Conservation (phyloP, 2,797 vertebrate species). For the Cynopterus sphinx region DNA sequence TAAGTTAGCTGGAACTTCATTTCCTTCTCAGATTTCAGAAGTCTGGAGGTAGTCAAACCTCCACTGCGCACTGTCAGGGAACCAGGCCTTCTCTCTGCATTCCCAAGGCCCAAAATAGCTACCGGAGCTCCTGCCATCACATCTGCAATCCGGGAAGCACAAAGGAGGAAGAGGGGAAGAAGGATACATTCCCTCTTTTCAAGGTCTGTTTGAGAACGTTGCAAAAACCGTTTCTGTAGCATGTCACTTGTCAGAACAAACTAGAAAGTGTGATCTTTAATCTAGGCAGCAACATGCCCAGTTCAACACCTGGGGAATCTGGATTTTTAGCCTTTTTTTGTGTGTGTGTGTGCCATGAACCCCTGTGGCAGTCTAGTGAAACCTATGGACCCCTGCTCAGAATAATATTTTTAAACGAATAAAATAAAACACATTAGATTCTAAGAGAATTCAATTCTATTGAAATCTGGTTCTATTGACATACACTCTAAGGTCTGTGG, state of each 20-base stretch:
- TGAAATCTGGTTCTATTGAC: background rate
- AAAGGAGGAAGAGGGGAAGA: background rate
- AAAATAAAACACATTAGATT: background rate
- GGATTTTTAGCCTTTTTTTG: background rate
- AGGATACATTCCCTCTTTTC: background rate
- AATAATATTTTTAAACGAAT: background rate
- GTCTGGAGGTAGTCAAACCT: background rate
- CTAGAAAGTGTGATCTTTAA: background rate
- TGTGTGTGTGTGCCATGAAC: background rate
- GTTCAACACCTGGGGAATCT: too few relatives aligned
- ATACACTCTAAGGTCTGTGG: background rate
- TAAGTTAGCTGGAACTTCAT: background rate
- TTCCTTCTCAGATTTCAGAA: background rate
- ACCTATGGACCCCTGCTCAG: background rate
- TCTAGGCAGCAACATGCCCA: background rate
- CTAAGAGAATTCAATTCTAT: background rate
- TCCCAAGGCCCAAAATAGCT: background rate
- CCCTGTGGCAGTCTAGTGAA: background rate
- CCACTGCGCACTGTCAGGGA: rapidly evolving
- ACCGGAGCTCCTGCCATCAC: background rate
- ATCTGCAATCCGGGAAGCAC: background rate
- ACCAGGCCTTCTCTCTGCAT: background rate
- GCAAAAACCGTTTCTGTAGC: background rate
- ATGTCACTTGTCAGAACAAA: background rate
- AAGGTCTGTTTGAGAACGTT: background rate